Percentiles rank a stretch among this genome's conserved stretches.
phyloP scores from a whole-genome alignment of 2,888 invertebrate genomes.

The Tetranychus piercei region DNA sequence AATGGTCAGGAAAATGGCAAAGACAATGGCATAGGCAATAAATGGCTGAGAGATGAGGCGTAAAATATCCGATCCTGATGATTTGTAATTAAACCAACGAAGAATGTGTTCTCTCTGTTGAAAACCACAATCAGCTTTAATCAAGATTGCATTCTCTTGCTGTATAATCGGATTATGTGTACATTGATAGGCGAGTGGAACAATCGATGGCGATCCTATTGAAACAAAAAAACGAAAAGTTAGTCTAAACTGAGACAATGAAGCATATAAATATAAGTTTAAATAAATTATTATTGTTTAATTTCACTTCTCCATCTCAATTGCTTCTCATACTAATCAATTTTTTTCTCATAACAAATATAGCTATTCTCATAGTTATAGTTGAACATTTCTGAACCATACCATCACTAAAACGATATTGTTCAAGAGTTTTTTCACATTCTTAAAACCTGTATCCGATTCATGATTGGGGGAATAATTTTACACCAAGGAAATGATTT shows the following conservation, averaged over 20 bases:
- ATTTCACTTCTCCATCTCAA: neutral
- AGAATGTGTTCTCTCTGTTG: conserved; percentile 19
- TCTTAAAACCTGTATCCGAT: neutral
- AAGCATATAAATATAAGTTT: neutral
- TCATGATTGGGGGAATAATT: neutral
- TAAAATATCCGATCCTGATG: neutral
- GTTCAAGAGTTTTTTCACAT: neutral
- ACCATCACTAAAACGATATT: no score
- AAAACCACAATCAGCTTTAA: conserved; percentile 29
- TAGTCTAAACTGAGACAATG: neutral
- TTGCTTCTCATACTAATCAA: no score
- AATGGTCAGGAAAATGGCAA: conserved; percentile 2
- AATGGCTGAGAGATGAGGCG: conserved; percentile 3
- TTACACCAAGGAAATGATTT: neutral
- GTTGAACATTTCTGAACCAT: no score
- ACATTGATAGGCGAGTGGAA: conserved; percentile 27
- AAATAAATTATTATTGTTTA: neutral
- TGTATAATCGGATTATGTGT: conserved; percentile 49
- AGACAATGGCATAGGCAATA: conserved; percentile 6
- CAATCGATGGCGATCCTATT: conserved; percentile 39
- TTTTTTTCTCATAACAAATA: no score
- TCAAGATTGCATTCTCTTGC: conserved; percentile 52
- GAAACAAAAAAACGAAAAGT: neutral
- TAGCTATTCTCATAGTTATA: no score
- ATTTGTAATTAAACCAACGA: conserved; percentile 20